Evolutionary conservation across 1,140 invertebrate genomes (phyloP), one percentile per base, ranked within the genome.

Genomic region (Scaptomyza montana): DNA sequence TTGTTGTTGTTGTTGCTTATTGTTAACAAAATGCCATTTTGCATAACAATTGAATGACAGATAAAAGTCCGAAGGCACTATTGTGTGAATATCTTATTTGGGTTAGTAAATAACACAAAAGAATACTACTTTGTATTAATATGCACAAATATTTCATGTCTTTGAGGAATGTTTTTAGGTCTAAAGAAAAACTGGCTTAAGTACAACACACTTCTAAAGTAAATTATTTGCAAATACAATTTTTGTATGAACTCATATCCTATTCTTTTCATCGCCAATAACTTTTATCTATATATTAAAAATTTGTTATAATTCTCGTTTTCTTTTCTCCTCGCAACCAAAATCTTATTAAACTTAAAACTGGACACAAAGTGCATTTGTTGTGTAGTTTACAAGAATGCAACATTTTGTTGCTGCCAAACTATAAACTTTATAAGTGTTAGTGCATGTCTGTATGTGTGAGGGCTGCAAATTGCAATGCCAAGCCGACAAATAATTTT

Each of bases 401-500:
- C 51, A 8, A 28, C 45, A 13, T 43, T 21, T 50, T 50, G 5
- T 9, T 33, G n/a, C 9, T 49, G 67, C 12, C 60, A 30, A 19
- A 25, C 4, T 12, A 28, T 33, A 49, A 21, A 6, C 13, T 19
- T 62, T 28, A 33, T 16, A 9, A 36, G 28, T 36, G 13, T 33
- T 33, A 16, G 16, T 16, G 16, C 16, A 16, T 16, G 39, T 41
- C 6, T 53, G n/a, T 71, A 36, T 50, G 30, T 33, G 46, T 45
- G 47, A 8, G 50, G n/a, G 7, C 53, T n/a, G n/a, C 39, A 43
- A 43, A 56, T 8, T 54, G 50, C 30, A 74, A 43, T 68, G 49
- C 70, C 50, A 43, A 54, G 49, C 54, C 10, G 25, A 71, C 21
- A 66, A 67, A 64, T 68, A 64, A 67, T 64, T 78, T 65, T 62